phyloP scores from a whole-genome alignment of 2,888 invertebrate genomes.

The Phyllotreta cruciferae region DNA sequence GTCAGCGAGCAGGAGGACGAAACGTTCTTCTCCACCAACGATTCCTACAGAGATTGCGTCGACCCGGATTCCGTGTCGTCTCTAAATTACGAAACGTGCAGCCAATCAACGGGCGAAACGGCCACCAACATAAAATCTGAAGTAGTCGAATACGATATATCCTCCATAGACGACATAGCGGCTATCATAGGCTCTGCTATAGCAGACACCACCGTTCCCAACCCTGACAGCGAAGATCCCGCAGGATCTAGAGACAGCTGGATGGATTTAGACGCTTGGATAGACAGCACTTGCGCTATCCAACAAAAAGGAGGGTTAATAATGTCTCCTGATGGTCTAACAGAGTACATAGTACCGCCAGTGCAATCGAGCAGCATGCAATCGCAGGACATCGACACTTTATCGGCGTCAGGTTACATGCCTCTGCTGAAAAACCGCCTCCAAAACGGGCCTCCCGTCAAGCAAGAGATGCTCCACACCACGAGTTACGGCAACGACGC shows the following conservation, averaged over 20 bases:
- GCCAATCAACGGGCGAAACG: conserved; percentile 60
- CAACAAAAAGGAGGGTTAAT: conserved; percentile 68
- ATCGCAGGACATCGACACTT: conserved; percentile 67
- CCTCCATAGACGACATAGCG: conserved; percentile 82
- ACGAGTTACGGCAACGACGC: conserved; percentile 77
- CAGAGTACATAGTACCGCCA: conserved; percentile 72
- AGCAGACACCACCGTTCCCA: conserved; percentile 86
- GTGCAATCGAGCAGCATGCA: conserved; percentile 61
- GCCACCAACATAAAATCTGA: conserved; percentile 65
- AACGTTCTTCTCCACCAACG: conserved; percentile 62
- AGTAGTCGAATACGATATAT: conserved; percentile 71
- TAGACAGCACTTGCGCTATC: conserved; percentile 65
- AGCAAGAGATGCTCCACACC: conserved; percentile 77
- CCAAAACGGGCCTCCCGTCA: conserved; percentile 75
- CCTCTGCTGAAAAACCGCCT: conserved; percentile 81
- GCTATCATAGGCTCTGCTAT: conserved; percentile 89
- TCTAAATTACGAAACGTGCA: conserved; percentile 64
- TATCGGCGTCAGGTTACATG: conserved; percentile 81
- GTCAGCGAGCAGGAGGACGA: conserved; percentile 60
- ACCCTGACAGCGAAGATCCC: conserved; percentile 71
- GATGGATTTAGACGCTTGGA: conserved; percentile 90
- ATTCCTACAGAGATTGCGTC: conserved; percentile 59
- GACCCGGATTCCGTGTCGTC: conserved; percentile 67
- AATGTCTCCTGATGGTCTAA: conserved; percentile 71
- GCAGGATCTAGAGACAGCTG: conserved; percentile 81